Evolutionary conservation across 2,113 vertebrate species (phyloP), one percentile per base, ranked within the genome.

Genomic region (Esox niger): DNA sequence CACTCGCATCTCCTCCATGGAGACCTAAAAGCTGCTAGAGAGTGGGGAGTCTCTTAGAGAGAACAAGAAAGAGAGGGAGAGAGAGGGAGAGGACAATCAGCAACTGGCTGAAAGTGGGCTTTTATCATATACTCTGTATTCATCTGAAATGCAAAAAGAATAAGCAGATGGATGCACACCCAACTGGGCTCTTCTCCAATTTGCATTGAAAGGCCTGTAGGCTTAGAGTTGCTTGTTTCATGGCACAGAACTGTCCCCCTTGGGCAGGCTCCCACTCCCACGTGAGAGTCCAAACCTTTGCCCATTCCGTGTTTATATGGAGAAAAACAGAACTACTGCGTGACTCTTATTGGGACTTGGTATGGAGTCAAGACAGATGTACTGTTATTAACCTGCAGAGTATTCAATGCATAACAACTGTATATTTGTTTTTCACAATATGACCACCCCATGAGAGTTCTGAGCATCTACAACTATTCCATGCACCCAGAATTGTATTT

Each of bases 71-170:
- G 13, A 49, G 59, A 30, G 3, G 38, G 54, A 47, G 68, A 70
- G 75, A 67, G 66, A 81, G 76, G 35, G 3, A 54, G 47, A 69
- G 46, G 76, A 81, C 68, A 81, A 73, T 80, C 79, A 75, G 75
- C 69, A 78, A 68, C 77, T 57, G 72, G 74, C 66, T 79, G 78
- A 86, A 87, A 87, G 80, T 80, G 76, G 52, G 62, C 84, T 88
- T 90, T 87, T 86, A 84, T 86, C 86, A 82, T 89, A 70, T n/a
- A n/a, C n/a, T n/a, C n/a, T n/a, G n/a, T 85, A 86, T 87, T 88
- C 82, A 88, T 85, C 86, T 85, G 85, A 89, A 89, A 88, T 88
- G 87, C 76, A 86, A 84, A 88, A 86, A 73, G 0, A 66, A 62
- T 70, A 83, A 68, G 75, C 82, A 82, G 74, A 87, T 75, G 64